Evolutionary conservation across 2,113 vertebrate species (phyloP).

Genomic region (Petrocephalus microphthalmus): DNA sequence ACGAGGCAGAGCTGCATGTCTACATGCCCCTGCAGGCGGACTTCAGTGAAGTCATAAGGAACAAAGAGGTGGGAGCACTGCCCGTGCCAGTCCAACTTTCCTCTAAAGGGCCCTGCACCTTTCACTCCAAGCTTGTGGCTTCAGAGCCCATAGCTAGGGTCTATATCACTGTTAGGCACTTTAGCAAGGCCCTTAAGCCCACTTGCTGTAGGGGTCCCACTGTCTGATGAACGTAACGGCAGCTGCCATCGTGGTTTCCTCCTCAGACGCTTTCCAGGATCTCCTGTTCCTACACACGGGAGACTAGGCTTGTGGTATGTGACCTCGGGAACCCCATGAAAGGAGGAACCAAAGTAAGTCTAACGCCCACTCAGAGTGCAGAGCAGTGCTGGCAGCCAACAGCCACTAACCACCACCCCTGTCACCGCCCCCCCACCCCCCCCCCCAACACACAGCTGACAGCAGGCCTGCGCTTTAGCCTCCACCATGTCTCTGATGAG

Average conservation of each 20-base stretch:
- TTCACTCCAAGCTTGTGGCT: background rate
- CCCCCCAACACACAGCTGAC: constrained; percentile 59
- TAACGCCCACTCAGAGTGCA: background rate
- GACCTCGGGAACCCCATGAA: constrained; percentile 82
- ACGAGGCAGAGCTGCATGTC: constrained; percentile 71
- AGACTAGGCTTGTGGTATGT: constrained; percentile 72
- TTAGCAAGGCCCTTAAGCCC: background rate
- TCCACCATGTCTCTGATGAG: constrained; percentile 72
- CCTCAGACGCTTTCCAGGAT: constrained; percentile 64
- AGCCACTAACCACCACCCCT: background rate
- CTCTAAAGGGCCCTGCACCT: background rate
- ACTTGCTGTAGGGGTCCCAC: background rate
- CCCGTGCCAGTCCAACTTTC: background rate
- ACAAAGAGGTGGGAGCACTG: constrained; percentile 59
- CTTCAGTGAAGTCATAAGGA: constrained; percentile 70
- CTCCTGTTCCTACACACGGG: constrained; percentile 73
- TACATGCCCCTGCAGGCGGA: constrained; percentile 66
- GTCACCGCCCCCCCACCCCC: background rate
- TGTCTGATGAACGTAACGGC: background rate
- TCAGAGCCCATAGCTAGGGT: background rate
- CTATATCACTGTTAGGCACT: background rate
- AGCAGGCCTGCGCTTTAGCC: constrained; percentile 68
- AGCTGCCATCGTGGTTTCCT: background rate
- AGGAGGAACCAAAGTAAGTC: constrained; percentile 66
- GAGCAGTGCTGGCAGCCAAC: background rate